Evolutionary conservation across 2,113 vertebrate genomes (phyloP).

Genomic region (Cyphomyrus plagiostoma): DNA sequence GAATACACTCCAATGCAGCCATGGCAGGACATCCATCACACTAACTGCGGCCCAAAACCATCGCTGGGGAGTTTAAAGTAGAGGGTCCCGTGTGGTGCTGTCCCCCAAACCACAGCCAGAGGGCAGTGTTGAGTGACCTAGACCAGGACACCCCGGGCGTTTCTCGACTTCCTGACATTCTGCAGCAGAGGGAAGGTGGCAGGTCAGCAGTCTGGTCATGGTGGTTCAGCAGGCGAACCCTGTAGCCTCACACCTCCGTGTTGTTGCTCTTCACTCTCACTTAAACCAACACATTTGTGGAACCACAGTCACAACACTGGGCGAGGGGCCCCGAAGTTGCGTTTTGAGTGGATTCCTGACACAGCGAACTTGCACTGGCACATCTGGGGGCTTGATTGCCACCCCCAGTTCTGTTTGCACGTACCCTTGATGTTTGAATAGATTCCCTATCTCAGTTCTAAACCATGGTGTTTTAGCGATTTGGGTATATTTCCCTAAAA

Average conservation of each 20-base stretch:
- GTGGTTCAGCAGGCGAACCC: background rate
- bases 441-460: background rate
- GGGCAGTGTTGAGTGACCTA: background rate
- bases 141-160: background rate
- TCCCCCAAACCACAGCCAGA: background rate
- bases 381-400: background rate
- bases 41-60: background rate
- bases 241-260: background rate
- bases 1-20: background rate
- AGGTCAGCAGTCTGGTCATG: background rate
- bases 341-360: background rate
- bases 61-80: background rate
- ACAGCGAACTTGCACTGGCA: background rate
- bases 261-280: background rate
- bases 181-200: background rate
- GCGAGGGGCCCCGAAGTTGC: background rate
- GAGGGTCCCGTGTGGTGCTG: background rate
- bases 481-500: background rate
- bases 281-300: background rate
- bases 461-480: background rate
- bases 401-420: background rate
- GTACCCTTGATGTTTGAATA: background rate
- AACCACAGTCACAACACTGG: background rate
- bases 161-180: background rate
- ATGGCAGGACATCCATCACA: background rate